Evolutionary conservation across 2,113 vertebrate species (phyloP).

Genomic region (Carassius carassius): DNA sequence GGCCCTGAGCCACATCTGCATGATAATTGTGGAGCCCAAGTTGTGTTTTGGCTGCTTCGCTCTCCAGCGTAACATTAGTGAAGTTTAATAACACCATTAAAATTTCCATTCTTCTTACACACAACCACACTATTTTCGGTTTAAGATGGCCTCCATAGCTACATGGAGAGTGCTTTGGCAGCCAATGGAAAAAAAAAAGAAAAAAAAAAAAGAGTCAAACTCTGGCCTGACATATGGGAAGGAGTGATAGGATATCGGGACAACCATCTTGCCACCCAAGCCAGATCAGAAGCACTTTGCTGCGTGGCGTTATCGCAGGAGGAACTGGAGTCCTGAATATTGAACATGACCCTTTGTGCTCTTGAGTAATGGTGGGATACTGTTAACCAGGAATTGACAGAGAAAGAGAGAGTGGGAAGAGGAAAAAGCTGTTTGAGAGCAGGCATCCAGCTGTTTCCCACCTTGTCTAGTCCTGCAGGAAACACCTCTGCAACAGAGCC

Average conservation of each 20-base stretch:
- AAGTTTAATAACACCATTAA: conserved; percentile 45
- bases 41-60: conserved; percentile 21
- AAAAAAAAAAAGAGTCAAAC: not conserved
- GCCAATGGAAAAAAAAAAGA: not conserved
- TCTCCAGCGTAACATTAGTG: not conserved
- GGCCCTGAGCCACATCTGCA: conserved; percentile 17
- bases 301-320: conserved; percentile 33
- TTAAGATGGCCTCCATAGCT: conserved; percentile 1
- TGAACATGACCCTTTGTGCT: conserved; percentile 44
- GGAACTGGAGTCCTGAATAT: conserved; percentile 16
- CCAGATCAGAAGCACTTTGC: conserved; percentile 24
- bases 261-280: conserved; percentile 29
- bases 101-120: conserved; percentile 31
- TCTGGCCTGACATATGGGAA: conserved; percentile 8
- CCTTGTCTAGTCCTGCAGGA: conserved; percentile 42
- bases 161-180: not conserved
- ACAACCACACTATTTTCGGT: conserved; percentile 38
- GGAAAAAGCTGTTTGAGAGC: conserved; percentile 43
- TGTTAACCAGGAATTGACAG: not conserved
- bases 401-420: conserved; percentile 1
- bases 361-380: conserved; percentile 43
- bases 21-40: conserved; percentile 19
- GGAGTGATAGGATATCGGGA: conserved; percentile 38
- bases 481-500: conserved; percentile 37
- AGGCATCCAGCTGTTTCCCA: conserved; percentile 52